phyloP scores from a whole-genome alignment of 92 coral and sea anemone species.

The Siderastrea siderea region DNA sequence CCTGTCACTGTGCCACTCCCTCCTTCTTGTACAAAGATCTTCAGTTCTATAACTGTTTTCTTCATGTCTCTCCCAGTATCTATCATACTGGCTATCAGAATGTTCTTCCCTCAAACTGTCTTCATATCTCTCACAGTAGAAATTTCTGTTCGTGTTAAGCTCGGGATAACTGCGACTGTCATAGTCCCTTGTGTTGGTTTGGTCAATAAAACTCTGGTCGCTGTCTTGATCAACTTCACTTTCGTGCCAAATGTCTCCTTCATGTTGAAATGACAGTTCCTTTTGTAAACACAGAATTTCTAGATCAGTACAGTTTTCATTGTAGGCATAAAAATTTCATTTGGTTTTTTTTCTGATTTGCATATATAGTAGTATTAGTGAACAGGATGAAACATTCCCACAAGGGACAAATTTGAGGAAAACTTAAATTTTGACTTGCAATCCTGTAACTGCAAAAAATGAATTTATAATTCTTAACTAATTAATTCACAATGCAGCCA shows the following conservation, averaged over 20 bases:
- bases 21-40: background rate
- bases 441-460: too few species aligned
- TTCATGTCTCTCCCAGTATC: background rate
- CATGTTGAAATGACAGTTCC: slow-evolving; percentile 7
- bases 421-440: too few species aligned
- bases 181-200: background rate
- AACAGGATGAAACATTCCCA: too few species aligned
- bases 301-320: background rate
- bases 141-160: background rate
- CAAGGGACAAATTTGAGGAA: too few species aligned
- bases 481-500: too few species aligned
- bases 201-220: background rate
- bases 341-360: too few species aligned
- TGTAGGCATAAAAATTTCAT: too few species aligned
- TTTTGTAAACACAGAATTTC: background rate
- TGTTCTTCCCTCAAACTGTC: background rate
- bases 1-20: background rate
- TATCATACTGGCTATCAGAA: background rate
- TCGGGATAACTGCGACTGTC: background rate
- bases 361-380: too few species aligned
- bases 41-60: slow-evolving; percentile 1
- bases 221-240: background rate
- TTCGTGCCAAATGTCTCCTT: background rate
- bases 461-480: too few species aligned
- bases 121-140: background rate